A percentile compares a stretch with the other conserved stretches of the same genome.
Conservation (phyloP, 2,888 invertebrate species). For the Agriopis leucophaearia region DNA sequence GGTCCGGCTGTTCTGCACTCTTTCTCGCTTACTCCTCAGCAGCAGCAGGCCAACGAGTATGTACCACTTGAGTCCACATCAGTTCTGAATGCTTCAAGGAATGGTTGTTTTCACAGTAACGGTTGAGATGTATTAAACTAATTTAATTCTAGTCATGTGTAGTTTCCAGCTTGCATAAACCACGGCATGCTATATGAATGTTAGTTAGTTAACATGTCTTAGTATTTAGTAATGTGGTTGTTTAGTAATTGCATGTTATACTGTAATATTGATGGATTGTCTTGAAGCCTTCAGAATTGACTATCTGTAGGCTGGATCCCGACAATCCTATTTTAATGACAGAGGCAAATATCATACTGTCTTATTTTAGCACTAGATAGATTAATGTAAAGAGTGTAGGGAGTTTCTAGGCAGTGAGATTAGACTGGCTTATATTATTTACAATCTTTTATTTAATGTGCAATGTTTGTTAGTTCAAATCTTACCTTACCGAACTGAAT, state of each 20-base stretch:
- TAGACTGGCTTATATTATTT: too few relatives aligned
- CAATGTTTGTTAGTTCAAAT: too few relatives aligned
- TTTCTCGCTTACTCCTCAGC: conserved; percentile 72
- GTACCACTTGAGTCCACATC: conserved; percentile 47
- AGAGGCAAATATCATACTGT: too few relatives aligned
- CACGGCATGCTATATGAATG: conserved; percentile 7
- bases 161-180: not conserved
- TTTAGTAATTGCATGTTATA: conserved; percentile 15
- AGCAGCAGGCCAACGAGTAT: conserved; percentile 76
- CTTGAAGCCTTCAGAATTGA: conserved; percentile 34
- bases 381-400: too few relatives aligned
- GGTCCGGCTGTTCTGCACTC: conserved; percentile 75
- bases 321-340: conserved; percentile 5
- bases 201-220: conserved; percentile 7
- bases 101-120: conserved; percentile 6
- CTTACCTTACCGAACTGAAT: too few relatives aligned
- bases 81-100: conserved; percentile 36
- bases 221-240: conserved; percentile 5
- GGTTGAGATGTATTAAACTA: not conserved
- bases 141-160: not conserved
- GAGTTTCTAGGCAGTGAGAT: too few relatives aligned
- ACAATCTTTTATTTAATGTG: too few relatives aligned
- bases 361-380: too few relatives aligned
- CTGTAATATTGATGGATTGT: conserved; percentile 7
- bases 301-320: conserved; percentile 25